Conservation (phyloP, 2,888 invertebrate species). For the Euzophera pinguis region DNA sequence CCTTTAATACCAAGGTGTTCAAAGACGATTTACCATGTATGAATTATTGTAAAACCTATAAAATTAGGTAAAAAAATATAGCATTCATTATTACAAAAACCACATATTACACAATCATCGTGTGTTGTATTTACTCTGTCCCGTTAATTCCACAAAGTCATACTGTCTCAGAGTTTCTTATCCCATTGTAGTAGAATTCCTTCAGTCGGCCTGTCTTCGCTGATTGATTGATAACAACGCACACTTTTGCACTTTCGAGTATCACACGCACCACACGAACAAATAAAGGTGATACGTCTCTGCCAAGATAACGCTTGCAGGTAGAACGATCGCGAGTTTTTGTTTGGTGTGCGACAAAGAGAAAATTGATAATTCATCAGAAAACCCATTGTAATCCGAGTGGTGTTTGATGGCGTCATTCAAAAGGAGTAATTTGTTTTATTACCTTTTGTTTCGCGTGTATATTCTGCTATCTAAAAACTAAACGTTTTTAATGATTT, state of each 20-base stretch:
- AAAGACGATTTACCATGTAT: no score
- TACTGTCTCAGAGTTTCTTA: slow-evolving; percentile 21
- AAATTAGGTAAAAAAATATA: no score
- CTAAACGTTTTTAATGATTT: background rate
- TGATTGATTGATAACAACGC: slow-evolving; percentile 58
- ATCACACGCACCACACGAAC: slow-evolving; percentile 46
- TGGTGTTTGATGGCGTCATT: slow-evolving; percentile 57
- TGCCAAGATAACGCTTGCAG: slow-evolving; percentile 72
- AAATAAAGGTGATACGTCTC: slow-evolving; percentile 70
- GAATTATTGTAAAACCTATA: no score
- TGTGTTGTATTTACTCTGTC: background rate
- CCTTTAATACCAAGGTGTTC: no score
- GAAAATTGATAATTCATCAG: slow-evolving; percentile 74
- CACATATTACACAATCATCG: background rate
- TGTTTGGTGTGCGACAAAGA: slow-evolving; percentile 69
- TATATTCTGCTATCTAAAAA: background rate
- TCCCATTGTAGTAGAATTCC: slow-evolving; percentile 40
- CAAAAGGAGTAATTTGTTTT: slow-evolving; percentile 55
- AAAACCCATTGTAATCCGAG: slow-evolving; percentile 51
- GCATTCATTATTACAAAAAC: background rate
- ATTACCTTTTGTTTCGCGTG: slow-evolving; percentile 44
- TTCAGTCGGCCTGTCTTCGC: slow-evolving; percentile 48
- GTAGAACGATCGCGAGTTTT: slow-evolving; percentile 64
- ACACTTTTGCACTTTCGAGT: slow-evolving; percentile 37
- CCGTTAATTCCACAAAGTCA: background rate